A percentile compares a stretch with the other conserved stretches of the same genome.
Conservation (phyloP, 2,888 invertebrate species). For the Reticulitermes lucifugus region DNA sequence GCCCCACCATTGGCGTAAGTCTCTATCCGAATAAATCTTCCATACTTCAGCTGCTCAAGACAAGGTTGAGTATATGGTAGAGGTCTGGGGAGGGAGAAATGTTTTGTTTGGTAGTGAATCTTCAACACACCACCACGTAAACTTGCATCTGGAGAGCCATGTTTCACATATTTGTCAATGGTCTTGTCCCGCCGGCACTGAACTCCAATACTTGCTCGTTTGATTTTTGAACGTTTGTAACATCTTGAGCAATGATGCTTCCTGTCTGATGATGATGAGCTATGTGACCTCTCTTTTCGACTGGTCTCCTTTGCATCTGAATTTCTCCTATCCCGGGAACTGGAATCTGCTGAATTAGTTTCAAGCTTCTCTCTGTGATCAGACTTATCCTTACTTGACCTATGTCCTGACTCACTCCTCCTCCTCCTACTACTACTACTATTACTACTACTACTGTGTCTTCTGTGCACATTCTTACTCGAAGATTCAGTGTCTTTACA, state of each 20-base stretch:
- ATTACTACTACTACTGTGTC: constrained; percentile 39
- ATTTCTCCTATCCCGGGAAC: constrained; percentile 16
- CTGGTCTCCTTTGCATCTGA: constrained; percentile 31
- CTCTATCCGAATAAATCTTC: constrained; percentile 86
- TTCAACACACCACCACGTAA: constrained; percentile 43
- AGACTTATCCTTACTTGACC: constrained; percentile 40
- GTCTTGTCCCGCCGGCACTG: constrained; percentile 73
- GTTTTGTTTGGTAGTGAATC: constrained; percentile 51
- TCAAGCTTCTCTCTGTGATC: constrained; percentile 31
- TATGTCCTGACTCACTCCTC: constrained; percentile 38
- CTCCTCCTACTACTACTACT: constrained; percentile 31
- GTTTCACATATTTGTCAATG: constrained; percentile 55
- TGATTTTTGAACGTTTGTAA: constrained; percentile 76
- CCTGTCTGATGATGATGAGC: constrained; percentile 50
- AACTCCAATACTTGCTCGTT: constrained; percentile 77
- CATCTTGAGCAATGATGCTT: constrained; percentile 71
- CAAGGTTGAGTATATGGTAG: constrained; percentile 54
- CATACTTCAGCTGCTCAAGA: constrained; percentile 71
- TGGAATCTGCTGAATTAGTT: neutral
- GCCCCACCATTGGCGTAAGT: constrained; percentile 96
- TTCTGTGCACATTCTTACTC: constrained; percentile 24
- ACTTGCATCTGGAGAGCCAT: constrained; percentile 40
- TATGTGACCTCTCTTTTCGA: constrained; percentile 42
- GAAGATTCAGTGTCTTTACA: neutral
- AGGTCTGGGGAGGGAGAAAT: constrained; percentile 55